phyloP scores from a whole-genome alignment of 2,888 invertebrate genomes.

The Mylabris sibirica region DNA sequence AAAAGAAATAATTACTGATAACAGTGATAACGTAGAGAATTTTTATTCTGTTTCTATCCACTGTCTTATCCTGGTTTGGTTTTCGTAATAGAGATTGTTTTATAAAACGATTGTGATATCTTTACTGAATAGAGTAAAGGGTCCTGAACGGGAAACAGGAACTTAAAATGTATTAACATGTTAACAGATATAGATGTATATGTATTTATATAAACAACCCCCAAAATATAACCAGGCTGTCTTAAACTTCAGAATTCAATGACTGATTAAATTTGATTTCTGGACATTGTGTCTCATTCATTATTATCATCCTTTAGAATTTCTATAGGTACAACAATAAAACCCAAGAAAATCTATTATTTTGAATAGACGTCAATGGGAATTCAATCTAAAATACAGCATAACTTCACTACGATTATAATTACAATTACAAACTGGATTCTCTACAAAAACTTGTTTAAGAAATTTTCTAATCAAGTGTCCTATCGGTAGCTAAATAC shows the following conservation, averaged over 20 bases:
- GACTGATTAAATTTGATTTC: slow-evolving; percentile 28
- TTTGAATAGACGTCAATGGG: slow-evolving; percentile 3
- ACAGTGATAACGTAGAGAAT: neutral
- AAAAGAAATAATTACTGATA: neutral
- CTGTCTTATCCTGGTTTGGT: slow-evolving; percentile 30
- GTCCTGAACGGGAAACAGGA: slow-evolving; percentile 31
- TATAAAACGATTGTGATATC: slow-evolving; percentile 31
- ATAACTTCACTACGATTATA: neutral
- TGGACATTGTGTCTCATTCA: slow-evolving; percentile 26
- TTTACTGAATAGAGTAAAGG: slow-evolving; percentile 29
- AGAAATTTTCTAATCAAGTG: neutral
- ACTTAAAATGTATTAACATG: slow-evolving; percentile 35
- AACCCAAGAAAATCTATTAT: slow-evolving; percentile 15
- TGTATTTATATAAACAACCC: slow-evolving; percentile 14
- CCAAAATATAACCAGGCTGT: slow-evolving; percentile 32
- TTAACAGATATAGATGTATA: slow-evolving; percentile 24
- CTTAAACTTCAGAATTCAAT: slow-evolving; percentile 34
- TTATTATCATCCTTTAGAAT: neutral
- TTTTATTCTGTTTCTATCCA: slow-evolving; percentile 14
- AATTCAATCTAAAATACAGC: slow-evolving; percentile 13
- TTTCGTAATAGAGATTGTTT: slow-evolving; percentile 21
- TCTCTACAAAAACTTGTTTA: neutral
- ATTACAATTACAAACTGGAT: neutral
- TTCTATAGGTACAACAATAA: slow-evolving; percentile 10
- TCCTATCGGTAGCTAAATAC: too few relatives aligned